These are phyloP conservation scores for Phasia obesa DNA, from an alignment of 2,888 invertebrate species.

Conservation along the genomic window DNA sequence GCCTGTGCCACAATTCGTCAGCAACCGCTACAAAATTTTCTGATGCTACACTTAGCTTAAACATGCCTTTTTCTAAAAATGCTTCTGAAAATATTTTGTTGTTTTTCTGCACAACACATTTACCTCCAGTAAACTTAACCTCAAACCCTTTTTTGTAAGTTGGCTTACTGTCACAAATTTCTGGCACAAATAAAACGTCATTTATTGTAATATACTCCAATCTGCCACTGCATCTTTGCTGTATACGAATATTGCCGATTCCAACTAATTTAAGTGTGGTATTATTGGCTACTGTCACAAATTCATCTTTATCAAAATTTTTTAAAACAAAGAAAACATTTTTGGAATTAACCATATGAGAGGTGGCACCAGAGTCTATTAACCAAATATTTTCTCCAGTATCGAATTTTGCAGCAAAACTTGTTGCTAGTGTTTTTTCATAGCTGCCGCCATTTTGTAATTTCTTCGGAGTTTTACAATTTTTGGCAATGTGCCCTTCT, in stretches of 20 bases:
- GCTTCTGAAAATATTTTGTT: neutral
- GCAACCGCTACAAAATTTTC: neutral
- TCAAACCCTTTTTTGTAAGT: constrained; percentile 35
- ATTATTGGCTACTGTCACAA: constrained; percentile 36
- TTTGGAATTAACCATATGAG: neutral
- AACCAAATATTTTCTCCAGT: too few relatives aligned
- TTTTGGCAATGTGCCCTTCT: constrained; percentile 40
- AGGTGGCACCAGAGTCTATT: too few relatives aligned
- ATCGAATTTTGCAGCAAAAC: constrained; percentile 13
- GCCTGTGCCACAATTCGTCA: constrained; percentile 19
- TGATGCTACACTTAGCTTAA: too few relatives aligned
- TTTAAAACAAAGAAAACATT: neutral
- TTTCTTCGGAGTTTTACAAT: neutral
- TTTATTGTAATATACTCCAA: constrained; percentile 18
- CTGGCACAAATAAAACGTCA: too few relatives aligned
- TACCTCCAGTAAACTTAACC: neutral
- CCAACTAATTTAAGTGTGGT: constrained; percentile 28
- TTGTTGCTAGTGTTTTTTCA: constrained; percentile 8
- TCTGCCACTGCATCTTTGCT: constrained; percentile 10
- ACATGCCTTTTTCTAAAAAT: too few relatives aligned
- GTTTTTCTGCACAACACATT: neutral
- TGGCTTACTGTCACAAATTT: too few relatives aligned
- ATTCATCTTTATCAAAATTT: neutral
- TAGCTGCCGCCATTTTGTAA: constrained; percentile 6
- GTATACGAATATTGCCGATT: constrained; percentile 25